Conservation (phyloP, 1,140 invertebrate species). For the Drosophila nigromelanica region DNA sequence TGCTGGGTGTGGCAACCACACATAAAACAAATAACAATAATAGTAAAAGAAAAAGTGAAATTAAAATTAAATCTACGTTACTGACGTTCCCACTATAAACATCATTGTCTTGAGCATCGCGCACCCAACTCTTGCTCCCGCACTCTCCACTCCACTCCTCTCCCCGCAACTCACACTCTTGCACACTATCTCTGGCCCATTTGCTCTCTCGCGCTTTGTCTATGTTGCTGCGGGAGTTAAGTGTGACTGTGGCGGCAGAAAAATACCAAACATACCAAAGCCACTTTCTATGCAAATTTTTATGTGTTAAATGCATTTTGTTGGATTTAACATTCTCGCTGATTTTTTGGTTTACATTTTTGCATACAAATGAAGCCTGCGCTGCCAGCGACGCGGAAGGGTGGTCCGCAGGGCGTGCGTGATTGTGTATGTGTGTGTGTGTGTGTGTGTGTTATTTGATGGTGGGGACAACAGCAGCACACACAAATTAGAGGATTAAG, state of each 20-base stretch:
- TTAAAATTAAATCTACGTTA: constrained; percentile 50
- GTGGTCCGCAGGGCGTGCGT: constrained; percentile 4
- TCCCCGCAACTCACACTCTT: not conserved
- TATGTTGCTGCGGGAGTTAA: constrained; percentile 16
- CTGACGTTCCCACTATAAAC: constrained; percentile 3
- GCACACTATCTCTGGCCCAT: not conserved
- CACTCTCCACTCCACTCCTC: not conserved
- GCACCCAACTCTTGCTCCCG: constrained; percentile 1
- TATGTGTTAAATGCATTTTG: constrained; percentile 83
- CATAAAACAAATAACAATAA: constrained; percentile 41
- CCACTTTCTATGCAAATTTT: constrained; percentile 83
- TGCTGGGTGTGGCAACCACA: not conserved
- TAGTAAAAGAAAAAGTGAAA: constrained; percentile 51
- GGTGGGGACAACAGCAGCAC: constrained; percentile 37
- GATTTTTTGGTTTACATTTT: constrained; percentile 83
- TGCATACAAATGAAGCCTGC: constrained; percentile 77
- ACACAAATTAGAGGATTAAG: constrained; percentile 80
- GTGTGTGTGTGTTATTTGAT: constrained; percentile 7
- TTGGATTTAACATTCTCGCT: constrained; percentile 83
- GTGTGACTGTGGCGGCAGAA: constrained; percentile 31
- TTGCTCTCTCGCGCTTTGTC: constrained; percentile 8
- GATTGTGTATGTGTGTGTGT: constrained; percentile 3
- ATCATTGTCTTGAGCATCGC: constrained; percentile 24
- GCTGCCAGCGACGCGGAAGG: constrained; percentile 12
- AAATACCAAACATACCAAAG: constrained; percentile 67